These are phyloP conservation scores for Prochilodus magdalenae DNA, from an alignment of 2,113 vertebrate species.

Conservation along the genomic window DNA sequence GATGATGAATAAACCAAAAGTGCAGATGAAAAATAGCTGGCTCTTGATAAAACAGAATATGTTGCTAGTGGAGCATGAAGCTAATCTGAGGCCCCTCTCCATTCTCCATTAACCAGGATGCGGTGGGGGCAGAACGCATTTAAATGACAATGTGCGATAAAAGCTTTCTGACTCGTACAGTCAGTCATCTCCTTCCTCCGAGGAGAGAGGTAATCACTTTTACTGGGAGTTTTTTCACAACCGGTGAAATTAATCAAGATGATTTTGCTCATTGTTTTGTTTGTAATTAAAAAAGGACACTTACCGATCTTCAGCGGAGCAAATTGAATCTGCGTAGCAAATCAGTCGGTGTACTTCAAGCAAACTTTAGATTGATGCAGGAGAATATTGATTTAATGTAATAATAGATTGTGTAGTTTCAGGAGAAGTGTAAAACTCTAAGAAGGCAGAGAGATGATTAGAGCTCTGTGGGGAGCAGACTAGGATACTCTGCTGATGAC, in stretches of 20 bases:
- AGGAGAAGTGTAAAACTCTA: constrained; percentile 11
- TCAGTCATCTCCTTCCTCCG: constrained; percentile 1
- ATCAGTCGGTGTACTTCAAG: neutral
- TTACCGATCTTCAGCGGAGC: constrained; percentile 7
- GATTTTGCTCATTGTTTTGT: constrained; percentile 29
- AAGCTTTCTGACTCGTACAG: constrained; percentile 43
- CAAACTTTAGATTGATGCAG: constrained; percentile 20
- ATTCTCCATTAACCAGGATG: constrained; percentile 55
- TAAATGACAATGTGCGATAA: constrained; percentile 45
- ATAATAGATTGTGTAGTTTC: constrained; percentile 21
- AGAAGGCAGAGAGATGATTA: constrained; percentile 9
- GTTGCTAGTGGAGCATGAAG: constrained; percentile 60
- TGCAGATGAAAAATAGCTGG: constrained; percentile 61
- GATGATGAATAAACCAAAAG: constrained; percentile 75
- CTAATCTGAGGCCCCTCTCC: constrained; percentile 55
- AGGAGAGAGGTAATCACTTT: constrained; percentile 49
- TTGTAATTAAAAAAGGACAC: constrained; percentile 22
- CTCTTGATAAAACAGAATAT: constrained; percentile 61
- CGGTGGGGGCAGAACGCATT: constrained; percentile 46
- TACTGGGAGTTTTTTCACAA: constrained; percentile 18
- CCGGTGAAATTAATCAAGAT: constrained; percentile 12
- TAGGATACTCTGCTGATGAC: constrained; percentile 15
- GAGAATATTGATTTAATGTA: constrained; percentile 22
- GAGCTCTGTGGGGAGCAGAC: neutral
- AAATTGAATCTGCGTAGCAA: constrained; percentile 21